Base-by-base conservation (phyloP, 2,888 invertebrate species). In the Tenthredo scrophulariae region DNA sequence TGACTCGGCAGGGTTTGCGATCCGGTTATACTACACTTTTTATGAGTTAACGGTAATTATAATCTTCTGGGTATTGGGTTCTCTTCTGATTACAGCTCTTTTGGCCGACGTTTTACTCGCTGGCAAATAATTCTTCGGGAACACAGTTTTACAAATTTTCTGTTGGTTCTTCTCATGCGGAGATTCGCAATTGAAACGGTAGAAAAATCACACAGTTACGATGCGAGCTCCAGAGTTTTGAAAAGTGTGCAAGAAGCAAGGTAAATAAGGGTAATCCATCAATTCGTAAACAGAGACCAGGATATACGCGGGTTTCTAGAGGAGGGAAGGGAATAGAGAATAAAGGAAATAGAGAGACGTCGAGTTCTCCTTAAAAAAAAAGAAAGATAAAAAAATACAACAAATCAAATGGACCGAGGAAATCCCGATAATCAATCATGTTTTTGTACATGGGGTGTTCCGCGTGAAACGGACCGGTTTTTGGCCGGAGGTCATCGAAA, bases 231-330 rank as follows among this genome's bases (percentile, higher is more conserved):
- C 37, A 10, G 18, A 33, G 70, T 70, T 70, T 70, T 70, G 33
- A 37, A 70, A 70, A 70, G 70, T 70, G 37, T 70, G 37, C 37
- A 37, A 33, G 46, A 46, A 75, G 3, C 3, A 26, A 43, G 22
- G 22, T 46, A 46, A 46, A 75, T 75, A 75, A 75, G 43, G 75
- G 75, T 46, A 75, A 75, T 75, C 75, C 75, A 75, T 75, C 75
- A 75, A 75, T 75, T 75, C 26, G 75, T 70, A 70, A 70, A 75
- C 75, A 75, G 43, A 26, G 75, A 75, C 15, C 46, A 46, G 75
- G 26, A 75, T 75, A 33, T 75, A 22, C 40, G 22, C 40, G 46
- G 22, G 75, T 40, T 40, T 2, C 10, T 46, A 15, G 7, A 26
- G 5, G 46, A 46, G 46, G 75, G 37, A 46, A 46, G 26, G 37